Evolutionary conservation across 2,888 invertebrate genomes (phyloP), one percentile per base, ranked within the genome.

Genomic region (Notocelia uddmanniana): DNA sequence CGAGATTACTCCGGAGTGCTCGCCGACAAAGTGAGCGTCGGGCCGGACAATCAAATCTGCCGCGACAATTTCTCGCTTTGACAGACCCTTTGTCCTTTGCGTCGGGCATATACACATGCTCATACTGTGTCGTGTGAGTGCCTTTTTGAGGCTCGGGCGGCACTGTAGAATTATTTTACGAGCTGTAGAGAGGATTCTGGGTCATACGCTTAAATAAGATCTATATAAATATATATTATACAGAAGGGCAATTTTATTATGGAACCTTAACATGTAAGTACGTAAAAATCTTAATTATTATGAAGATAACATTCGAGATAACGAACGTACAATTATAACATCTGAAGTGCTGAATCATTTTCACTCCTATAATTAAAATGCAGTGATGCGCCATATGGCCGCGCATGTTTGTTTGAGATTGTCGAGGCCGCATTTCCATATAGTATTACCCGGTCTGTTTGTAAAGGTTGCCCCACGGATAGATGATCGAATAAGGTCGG

Each of bases 1-100:
- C 64, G 52, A 64, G 64, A 64, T 64, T 64, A 64, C 37, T 10
- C 64, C n/a, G 50, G 34, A 26, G 55, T 23, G 21, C 74, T 73
- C 76, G 83, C 85, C 88, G 88, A 89, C 90, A 90, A 91, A 90
- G 89, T 83, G 84, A 83, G 85, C 84, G 86, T 85, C 84, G 83
- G 81, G 79, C 78, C 81, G 81, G 82, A 90, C 90, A 89, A 89
- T 91, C 86, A 85, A 87, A 90, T 91, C 87, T 85, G 85, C 81
- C 83, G 83, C 84, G 87, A 88, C 89, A 86, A 86, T 87, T 88
- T 88, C 87, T 85, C 83, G 78, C 70, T 58, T 48, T 13, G 54
- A 62, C 72, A 58, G 58, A 78, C 77, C 78, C 80, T 82, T 84
- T 81, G 82, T 83, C 79, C 83, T 83, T 81, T 83, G 77, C 76